phyloP scores from a whole-genome alignment of 2,888 invertebrate species.

The Hoplodrina blanda region DNA sequence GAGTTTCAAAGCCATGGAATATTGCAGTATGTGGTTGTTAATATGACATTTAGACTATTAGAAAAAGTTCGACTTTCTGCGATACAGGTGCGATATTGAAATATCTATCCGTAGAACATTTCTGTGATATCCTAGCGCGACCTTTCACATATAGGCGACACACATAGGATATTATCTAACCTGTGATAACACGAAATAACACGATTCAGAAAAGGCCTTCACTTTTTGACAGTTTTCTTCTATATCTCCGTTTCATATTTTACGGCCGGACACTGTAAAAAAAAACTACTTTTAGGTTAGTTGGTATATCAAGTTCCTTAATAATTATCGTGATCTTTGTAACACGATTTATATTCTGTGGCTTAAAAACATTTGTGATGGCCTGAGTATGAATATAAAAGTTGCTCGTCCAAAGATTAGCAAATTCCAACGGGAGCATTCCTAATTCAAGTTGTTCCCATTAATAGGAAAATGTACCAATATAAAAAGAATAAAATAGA shows the following conservation, averaged over 20 bases:
- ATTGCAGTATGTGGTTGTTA: background rate
- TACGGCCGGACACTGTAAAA: background rate
- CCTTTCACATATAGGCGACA: no score
- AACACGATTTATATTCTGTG: constrained; percentile 19
- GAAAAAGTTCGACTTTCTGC: no score
- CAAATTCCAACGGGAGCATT: constrained; percentile 47
- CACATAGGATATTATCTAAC: no score
- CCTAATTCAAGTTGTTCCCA: constrained; percentile 36
- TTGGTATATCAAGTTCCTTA: constrained; percentile 48
- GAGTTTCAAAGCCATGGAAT: constrained; percentile 31
- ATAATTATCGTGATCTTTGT: constrained; percentile 22
- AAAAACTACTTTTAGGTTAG: constrained; percentile 22
- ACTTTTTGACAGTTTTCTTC: background rate
- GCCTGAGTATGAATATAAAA: constrained; percentile 52
- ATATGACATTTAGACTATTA: background rate
- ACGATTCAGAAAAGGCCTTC: no score
- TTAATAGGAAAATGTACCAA: constrained; percentile 19
- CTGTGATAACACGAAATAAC: no score
- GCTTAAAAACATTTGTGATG: constrained; percentile 53
- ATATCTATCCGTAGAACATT: no score
- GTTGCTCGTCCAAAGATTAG: constrained; percentile 60
- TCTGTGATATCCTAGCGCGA: no score
- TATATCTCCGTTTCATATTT: background rate
- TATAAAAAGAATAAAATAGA: constrained; percentile 31
- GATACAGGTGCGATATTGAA: no score